These are phyloP conservation scores for Microtus oregoni DNA, from an alignment of 2,113 vertebrate species.

Conservation along the genomic window DNA sequence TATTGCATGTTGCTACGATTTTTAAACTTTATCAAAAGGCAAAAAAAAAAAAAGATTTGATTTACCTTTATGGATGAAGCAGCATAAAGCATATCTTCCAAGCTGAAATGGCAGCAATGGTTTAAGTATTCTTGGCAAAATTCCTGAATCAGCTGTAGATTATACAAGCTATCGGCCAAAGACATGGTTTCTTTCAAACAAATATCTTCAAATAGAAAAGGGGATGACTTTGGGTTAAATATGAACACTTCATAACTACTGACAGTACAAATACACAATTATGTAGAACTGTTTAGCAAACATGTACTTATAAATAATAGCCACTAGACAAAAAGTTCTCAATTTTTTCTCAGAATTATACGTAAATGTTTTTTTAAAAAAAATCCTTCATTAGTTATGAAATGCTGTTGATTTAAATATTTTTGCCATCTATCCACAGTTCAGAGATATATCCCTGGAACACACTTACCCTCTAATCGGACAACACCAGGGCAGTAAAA, in stretches of 20 bases:
- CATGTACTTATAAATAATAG: neutral
- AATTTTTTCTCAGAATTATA: neutral
- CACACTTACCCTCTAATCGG: conserved; percentile 90
- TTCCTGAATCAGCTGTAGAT: conserved; percentile 96
- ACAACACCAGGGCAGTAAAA: conserved; percentile 96
- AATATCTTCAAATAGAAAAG: conserved; percentile 90
- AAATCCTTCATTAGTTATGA: neutral
- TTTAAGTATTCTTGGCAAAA: conserved; percentile 97
- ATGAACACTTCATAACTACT: neutral
- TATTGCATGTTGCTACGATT: neutral
- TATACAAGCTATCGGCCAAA: conserved; percentile 95
- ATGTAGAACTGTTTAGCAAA: neutral
- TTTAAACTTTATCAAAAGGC: neutral
- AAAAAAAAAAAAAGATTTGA: neutral
- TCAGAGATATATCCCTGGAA: accelerated
- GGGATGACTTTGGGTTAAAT: neutral
- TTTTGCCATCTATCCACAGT: neutral
- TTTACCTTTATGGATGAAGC: conserved; percentile 96
- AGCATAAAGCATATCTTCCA: conserved; percentile 98
- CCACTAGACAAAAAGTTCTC: neutral
- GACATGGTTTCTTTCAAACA: conserved; percentile 98
- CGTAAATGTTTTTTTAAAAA: neutral
- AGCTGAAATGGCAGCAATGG: conserved; percentile 95
- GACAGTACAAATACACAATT: neutral
- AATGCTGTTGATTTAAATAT: neutral